A percentile compares a stretch with the other conserved stretches of the same genome.
Evolutionary conservation across 2,113 vertebrate genomes (phyloP).

Genomic region (Mormyrus lacerda): DNA sequence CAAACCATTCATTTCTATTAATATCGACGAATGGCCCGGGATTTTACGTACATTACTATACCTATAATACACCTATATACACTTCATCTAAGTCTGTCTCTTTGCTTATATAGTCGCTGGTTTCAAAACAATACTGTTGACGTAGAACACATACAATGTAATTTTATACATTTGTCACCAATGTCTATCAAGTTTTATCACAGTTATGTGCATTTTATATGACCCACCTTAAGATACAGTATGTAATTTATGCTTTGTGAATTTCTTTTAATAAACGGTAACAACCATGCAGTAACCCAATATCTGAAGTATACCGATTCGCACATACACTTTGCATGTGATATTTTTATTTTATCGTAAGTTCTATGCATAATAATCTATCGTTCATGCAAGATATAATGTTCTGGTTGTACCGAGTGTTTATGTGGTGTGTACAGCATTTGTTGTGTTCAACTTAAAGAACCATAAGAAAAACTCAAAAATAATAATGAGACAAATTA

Average conservation of each 20-base stretch:
- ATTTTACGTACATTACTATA: neutral
- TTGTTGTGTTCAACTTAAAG: neutral
- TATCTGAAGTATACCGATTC: neutral
- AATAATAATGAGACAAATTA: neutral
- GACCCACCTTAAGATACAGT: neutral
- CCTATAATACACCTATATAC: neutral
- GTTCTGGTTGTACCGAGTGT: neutral
- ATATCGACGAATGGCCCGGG: neutral
- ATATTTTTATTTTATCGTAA: neutral
- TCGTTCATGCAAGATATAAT: neutral
- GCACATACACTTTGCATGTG: neutral
- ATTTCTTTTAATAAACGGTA: neutral
- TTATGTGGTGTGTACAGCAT: neutral
- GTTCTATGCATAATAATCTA: neutral
- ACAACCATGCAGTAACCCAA: neutral
- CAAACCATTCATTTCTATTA: neutral
- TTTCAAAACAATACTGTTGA: neutral
- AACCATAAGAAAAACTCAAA: neutral
- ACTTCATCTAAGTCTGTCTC: neutral
- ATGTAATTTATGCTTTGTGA: neutral
- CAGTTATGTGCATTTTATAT: neutral
- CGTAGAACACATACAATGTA: neutral
- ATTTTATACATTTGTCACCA: neutral
- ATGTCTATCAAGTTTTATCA: neutral
- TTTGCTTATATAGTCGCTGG: neutral